Conservation (phyloP, 2,888 invertebrate genomes). For the Caenorhabditis virilis region DNA sequence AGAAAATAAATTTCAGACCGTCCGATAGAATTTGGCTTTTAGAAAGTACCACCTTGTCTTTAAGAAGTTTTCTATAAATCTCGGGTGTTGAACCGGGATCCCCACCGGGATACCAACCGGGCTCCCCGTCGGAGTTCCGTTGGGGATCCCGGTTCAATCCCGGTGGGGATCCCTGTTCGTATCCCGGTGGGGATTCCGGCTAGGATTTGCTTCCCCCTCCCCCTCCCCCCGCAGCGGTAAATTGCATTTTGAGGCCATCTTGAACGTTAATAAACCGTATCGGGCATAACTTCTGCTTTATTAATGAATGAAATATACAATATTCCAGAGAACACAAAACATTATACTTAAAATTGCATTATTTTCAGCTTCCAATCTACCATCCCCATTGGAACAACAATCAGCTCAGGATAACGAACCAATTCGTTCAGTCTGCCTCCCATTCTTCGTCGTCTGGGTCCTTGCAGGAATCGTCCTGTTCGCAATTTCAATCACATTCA, state of each 20-base stretch:
- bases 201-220: not conserved
- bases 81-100: no score
- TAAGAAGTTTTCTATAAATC: not conserved
- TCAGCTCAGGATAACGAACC: slow-evolving; percentile 7
- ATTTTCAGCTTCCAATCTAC: slow-evolving; percentile 31
- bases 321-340: no score
- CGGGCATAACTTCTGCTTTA: no score
- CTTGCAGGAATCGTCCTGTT: slow-evolving; percentile 46
- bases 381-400: slow-evolving; percentile 33
- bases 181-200: no score
- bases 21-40: not conserved
- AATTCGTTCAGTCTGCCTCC: slow-evolving; percentile 45
- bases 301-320: no score
- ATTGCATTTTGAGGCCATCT: no score
- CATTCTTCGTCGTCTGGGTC: slow-evolving; percentile 47
- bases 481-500: slow-evolving; percentile 42
- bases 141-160: no score
- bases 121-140: no score
- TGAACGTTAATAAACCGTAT: no score
- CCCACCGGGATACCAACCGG: no score
- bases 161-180: no score
- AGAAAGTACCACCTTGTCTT: not conserved
- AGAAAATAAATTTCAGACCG: not conserved
- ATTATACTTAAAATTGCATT: no score
- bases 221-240: not conserved